Percentiles rank a stretch among this genome's conserved stretches.
Conservation (phyloP, 2,888 invertebrate genomes). For the Parochlus steinenii region DNA sequence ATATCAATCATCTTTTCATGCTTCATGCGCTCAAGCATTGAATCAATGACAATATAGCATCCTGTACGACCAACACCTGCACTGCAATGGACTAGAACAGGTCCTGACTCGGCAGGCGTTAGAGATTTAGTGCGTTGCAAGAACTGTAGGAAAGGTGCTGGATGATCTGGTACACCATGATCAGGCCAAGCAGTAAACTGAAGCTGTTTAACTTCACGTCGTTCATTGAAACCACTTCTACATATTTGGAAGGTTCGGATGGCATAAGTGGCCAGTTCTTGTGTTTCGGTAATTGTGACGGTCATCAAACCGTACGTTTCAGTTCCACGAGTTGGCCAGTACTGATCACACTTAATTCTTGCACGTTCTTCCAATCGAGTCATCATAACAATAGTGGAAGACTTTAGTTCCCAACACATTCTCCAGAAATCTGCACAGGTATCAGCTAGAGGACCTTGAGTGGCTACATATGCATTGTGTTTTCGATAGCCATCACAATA, state of each 20-base stretch:
- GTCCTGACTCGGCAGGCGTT: constrained; percentile 85
- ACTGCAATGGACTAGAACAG: constrained; percentile 87
- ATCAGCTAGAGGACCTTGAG: constrained; percentile 95
- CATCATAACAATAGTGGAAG: constrained; percentile 97
- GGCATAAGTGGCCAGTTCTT: constrained; percentile 94
- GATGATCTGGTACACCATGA: constrained; percentile 97
- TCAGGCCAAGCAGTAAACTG: constrained; percentile 99
- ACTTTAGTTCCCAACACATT: constrained; percentile 97
- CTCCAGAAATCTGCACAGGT: constrained; percentile 98
- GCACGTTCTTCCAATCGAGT: constrained; percentile 95
- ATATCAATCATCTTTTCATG: constrained; percentile 98
- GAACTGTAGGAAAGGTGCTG: constrained; percentile 96
- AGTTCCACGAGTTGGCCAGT: constrained; percentile 92
- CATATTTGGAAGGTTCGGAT: constrained; percentile 91
- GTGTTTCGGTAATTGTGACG: constrained; percentile 84
- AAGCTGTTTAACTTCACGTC: constrained; percentile 88
- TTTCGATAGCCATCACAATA: constrained; percentile 98
- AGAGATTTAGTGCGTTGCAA: constrained; percentile 79
- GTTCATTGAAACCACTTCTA: constrained; percentile 61
- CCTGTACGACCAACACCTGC: constrained; percentile 88
- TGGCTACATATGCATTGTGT: constrained; percentile 96
- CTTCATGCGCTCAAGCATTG: constrained; percentile 92
- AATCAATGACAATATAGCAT: constrained; percentile 97
- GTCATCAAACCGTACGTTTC: constrained; percentile 93
- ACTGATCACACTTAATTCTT: constrained; percentile 92